Evolutionary conservation across 2,797 vertebrate genomes (phyloP).

Genomic region (Nyctalus aviator): DNA sequence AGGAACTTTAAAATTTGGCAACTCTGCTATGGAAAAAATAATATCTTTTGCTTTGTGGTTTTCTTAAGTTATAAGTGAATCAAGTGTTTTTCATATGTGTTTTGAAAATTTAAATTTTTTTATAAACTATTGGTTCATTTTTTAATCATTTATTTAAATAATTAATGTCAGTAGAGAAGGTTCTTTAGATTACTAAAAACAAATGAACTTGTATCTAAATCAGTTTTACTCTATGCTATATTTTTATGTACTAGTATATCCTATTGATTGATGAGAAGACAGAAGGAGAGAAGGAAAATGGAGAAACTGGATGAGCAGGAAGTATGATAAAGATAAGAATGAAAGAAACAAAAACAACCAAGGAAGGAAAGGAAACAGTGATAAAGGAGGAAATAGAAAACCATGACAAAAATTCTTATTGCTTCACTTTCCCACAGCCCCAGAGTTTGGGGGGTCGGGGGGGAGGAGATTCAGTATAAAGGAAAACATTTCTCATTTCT

Average conservation of each 20-base stretch:
- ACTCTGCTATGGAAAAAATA: neutral
- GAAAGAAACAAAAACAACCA: neutral
- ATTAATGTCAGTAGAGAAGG: neutral
- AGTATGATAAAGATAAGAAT: neutral
- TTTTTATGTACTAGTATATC: neutral
- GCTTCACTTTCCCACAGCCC: neutral
- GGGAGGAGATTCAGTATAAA: constrained; percentile 1
- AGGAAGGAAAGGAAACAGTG: neutral
- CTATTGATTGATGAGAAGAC: neutral
- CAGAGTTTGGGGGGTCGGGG: neutral
- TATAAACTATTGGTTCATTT: neutral
- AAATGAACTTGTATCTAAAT: neutral
- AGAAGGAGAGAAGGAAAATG: neutral
- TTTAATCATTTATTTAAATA: neutral
- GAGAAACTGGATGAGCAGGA: neutral
- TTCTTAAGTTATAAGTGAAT: neutral
- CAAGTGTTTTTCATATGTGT: neutral
- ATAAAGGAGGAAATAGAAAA: neutral
- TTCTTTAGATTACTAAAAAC: neutral
- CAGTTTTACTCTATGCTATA: neutral
- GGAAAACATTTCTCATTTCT: constrained; percentile 8
- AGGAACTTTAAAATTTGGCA: neutral
- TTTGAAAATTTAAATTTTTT: constrained; percentile 4
- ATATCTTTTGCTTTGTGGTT: neutral
- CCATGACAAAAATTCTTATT: neutral